Base-by-base conservation (phyloP, 2,113 vertebrate genomes). In the Brachirus orientalis region DNA sequence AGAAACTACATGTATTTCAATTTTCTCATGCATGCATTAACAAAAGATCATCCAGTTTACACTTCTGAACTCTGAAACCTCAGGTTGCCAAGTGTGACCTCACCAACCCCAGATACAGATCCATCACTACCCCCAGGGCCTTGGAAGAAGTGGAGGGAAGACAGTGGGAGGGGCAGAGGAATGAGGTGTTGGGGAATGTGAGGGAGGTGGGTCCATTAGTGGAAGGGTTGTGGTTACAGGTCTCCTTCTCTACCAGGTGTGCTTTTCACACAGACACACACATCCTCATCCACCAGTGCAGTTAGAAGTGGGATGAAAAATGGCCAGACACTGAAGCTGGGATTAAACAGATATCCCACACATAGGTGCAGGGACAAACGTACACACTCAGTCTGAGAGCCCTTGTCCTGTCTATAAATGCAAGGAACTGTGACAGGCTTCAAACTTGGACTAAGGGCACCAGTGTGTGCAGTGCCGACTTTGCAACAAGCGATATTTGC, bases 211-310 rank as follows among this genome's bases (percentile, higher is more conserved):
- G 75, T 72, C 17, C 18, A 51, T 13, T 57, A 68, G 64, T 76
- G 70, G 57, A 80, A 62, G 64, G 69, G 69, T 62, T 74, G 76
- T 81, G 81, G 67, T 77, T 80, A 68, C 70, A 73, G 73, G 84
- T 79, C 65, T 67, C 62, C 73, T 72, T 63, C 78, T 72, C 65
- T 61, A 62, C 90, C 88, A 92, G 89, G 88, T 90, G 88, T 89
- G 74, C 75, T 64, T 75, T 88, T 83, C 79, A 77, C 75, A 78
- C 63, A 74, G 38, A 53, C 82, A 40, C 66, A 63, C 71, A 54
- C 72, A 57, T 50, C 67, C 18, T 80, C 76, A 81, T 81, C 69
- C 50, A 66, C 19, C 22, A 6, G 74, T 7, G 47, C 59, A 14
- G 82, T 76, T 72, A 36, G 56, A 20, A 59, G 71, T 18, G 41